Conservation (phyloP, 2,797 vertebrate genomes). For the Parotocinclus haroldoi region DNA sequence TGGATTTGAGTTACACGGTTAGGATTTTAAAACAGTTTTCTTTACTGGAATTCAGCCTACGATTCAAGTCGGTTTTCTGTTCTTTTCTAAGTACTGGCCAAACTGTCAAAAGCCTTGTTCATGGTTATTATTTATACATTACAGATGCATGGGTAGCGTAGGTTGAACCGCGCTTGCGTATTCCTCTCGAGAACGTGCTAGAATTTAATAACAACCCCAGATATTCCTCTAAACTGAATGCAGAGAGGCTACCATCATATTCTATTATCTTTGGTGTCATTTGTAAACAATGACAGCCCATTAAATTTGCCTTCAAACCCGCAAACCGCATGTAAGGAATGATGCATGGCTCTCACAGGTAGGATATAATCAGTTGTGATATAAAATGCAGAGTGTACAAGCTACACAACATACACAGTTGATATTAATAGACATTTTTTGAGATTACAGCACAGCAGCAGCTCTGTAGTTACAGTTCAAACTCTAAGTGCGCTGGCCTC, state of each 20-base stretch:
- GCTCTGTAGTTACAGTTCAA: conserved; percentile 25
- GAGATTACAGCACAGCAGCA: conserved; percentile 17
- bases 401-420: conserved; percentile 1
- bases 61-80: too few species aligned
- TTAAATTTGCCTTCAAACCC: conserved; percentile 1
- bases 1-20: too few species aligned
- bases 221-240: neutral
- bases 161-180: too few species aligned
- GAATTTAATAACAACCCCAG: neutral
- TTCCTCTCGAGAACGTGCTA: too few species aligned
- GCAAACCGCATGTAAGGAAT: neutral
- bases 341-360: conserved; percentile 3
- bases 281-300: conserved; percentile 3
- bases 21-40: too few species aligned
- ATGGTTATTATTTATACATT: too few species aligned
- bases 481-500: conserved; percentile 19
- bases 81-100: too few species aligned
- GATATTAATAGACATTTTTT: too few species aligned
- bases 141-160: too few species aligned
- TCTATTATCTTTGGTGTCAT: neutral
- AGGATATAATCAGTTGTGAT: too few species aligned
- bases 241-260: neutral
- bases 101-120: neutral
- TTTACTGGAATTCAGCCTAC: too few species aligned
- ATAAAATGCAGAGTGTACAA: conserved; percentile 6